Conservation (phyloP, 2,888 invertebrate genomes). For the Hipparchia sbordonii region DNA sequence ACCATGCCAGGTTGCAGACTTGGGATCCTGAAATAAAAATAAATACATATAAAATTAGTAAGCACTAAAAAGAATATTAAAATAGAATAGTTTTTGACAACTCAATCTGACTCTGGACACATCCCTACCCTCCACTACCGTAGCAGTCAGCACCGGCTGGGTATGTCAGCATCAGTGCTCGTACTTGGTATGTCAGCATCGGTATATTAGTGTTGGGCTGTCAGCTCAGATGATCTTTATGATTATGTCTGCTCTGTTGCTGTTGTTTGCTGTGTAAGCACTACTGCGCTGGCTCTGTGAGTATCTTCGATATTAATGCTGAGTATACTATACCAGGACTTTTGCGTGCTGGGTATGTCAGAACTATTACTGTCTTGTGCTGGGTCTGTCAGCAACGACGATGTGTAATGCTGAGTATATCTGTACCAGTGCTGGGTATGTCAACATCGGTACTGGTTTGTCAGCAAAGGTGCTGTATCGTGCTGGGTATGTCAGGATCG, state of each 20-base stretch:
- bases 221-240: too few species aligned
- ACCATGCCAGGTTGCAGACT: slow-evolving; percentile 99
- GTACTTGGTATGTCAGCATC: not conserved
- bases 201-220: too few species aligned
- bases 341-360: slow-evolving; percentile 85
- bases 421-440: slow-evolving; percentile 76
- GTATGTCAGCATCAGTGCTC: slow-evolving; percentile 31
- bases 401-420: slow-evolving; percentile 92
- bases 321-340: too few species aligned
- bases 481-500: slow-evolving; percentile 77
- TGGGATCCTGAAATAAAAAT: slow-evolving; percentile 88
- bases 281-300: too few species aligned
- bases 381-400: not conserved
- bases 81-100: too few species aligned
- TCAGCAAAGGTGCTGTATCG: slow-evolving; percentile 92
- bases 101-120: too few species aligned
- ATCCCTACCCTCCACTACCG: slow-evolving; percentile 87
- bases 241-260: too few species aligned
- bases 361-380: not conserved
- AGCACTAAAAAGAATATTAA: too few species aligned
- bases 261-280: too few species aligned
- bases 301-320: too few species aligned
- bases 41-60: not conserved
- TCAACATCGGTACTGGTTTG: too few species aligned
- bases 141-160: slow-evolving; percentile 91